Evolutionary conservation across 2,113 vertebrate species (phyloP).

Genomic region (Numida meleagris): DNA sequence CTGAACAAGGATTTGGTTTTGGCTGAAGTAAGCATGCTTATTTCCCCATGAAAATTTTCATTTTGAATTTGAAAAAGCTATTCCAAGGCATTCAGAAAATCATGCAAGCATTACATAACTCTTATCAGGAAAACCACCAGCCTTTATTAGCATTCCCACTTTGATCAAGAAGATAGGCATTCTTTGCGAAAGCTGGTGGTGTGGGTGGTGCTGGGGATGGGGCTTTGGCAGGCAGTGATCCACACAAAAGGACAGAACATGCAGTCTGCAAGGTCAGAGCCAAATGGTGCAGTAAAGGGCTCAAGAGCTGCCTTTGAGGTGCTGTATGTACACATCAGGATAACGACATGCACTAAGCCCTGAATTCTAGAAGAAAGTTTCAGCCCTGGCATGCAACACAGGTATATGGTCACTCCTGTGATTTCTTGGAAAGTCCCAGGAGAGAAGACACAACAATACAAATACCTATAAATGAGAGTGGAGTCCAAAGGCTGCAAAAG

Average conservation of each 20-base stretch:
- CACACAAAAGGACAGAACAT: not conserved
- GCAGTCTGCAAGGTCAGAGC: not conserved
- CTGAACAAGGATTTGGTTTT: not conserved
- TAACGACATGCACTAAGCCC: not conserved
- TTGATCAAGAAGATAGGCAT: not conserved
- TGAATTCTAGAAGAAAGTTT: not conserved
- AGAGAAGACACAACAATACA: not conserved
- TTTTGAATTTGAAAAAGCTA: slow-evolving; percentile 6
- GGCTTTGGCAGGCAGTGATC: not conserved
- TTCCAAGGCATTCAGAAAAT: not conserved
- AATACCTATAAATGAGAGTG: not conserved
- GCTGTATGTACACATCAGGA: too few species aligned
- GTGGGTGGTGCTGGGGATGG: not conserved
- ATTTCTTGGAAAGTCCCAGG: not conserved
- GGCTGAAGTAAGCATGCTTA: not conserved
- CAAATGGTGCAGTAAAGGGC: not conserved
- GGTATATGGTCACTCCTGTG: not conserved
- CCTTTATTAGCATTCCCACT: not conserved
- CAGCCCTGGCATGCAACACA: not conserved
- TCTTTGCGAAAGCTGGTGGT: not conserved
- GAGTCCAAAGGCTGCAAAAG: not conserved
- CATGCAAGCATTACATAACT: not conserved
- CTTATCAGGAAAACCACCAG: not conserved
- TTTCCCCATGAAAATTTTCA: not conserved
- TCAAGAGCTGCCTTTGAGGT: not conserved